A percentile compares a stretch with the other conserved stretches of the same genome.
These are phyloP conservation scores for Aphodius granarius DNA, from an alignment of 2,888 invertebrate genomes.

Conservation along the genomic window DNA sequence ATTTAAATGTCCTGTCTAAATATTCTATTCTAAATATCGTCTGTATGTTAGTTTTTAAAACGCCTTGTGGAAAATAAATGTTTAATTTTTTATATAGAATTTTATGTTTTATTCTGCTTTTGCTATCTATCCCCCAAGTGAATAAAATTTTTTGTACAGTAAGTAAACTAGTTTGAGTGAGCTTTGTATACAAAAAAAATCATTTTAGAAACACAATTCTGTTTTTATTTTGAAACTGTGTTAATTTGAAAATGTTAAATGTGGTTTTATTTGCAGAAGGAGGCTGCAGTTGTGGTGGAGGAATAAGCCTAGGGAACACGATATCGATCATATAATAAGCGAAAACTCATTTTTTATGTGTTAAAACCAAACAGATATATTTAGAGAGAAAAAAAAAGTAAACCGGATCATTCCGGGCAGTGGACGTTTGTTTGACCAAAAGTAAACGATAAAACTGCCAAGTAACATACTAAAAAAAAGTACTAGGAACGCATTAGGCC, in stretches of 20 bases:
- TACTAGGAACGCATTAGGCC: slow-evolving; percentile 35
- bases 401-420: slow-evolving; percentile 52
- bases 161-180: too few relatives aligned
- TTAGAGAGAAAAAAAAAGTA: slow-evolving; percentile 28
- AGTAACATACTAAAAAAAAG: slow-evolving; percentile 25
- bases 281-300: slow-evolving; percentile 41
- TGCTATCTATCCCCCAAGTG: not conserved
- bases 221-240: too few relatives aligned
- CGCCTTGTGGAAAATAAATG: not conserved
- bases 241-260: not conserved
- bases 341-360: slow-evolving; percentile 45
- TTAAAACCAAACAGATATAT: slow-evolving; percentile 41
- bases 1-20: not conserved
- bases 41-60: not conserved
- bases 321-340: slow-evolving; percentile 28
- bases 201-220: not conserved
- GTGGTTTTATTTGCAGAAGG: slow-evolving; percentile 37
- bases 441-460: slow-evolving; percentile 49
- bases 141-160: not conserved
- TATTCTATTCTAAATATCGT: not conserved
- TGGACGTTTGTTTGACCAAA: slow-evolving; percentile 48
- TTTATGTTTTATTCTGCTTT: not conserved
- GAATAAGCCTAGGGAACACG: slow-evolving; percentile 39
- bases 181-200: too few relatives aligned
- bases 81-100: not conserved